Evolutionary conservation across 2,113 vertebrate species (phyloP), one percentile per base, ranked within the genome.

Genomic region (Melanotaenia duboulayi): DNA sequence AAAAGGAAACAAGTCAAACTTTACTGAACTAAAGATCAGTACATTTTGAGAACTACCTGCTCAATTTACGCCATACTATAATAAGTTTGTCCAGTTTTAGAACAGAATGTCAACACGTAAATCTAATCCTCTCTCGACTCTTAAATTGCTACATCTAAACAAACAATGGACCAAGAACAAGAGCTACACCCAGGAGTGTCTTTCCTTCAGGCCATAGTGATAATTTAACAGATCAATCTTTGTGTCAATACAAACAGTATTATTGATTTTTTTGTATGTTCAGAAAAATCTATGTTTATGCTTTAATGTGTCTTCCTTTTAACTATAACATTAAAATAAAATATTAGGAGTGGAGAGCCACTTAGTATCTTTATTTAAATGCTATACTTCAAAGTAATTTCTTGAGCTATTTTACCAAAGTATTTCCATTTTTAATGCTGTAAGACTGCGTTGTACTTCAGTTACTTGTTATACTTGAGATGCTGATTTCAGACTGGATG

Each of bases 221-320:
- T 28, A 9, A 60, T 52, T 52, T 22, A 60, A 12, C 28, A 54
- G 20, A 67, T 60, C 56, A 67, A n/a, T 32, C 2, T 16, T 28
- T 59, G 44, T 28, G 54, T 50, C 42, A 17, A 50, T 39, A 28
- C 52, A 28, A 19, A 28, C 37, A 35, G 12, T 22, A 3, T 60
- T 51, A 67, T 32, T 40, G 63, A 60, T 65, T 35, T 55, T 72
- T 63, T 24, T 20, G 24, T 28, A 22, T 16, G 13, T 37, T 12
- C 4, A 35, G 20, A 54, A 28, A 52, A 56, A 50, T 64, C 12
- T 16, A 24, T 63, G 14, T 46, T 28, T 24, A 23, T 48, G 40
- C 60, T 48, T 48, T 44, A 28, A 62, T 48, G 61, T n/a, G 22
- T 19, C 40, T 46, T 35, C 32, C 4, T 35, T 35, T 35, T 35